Evolutionary conservation across 1,140 invertebrate genomes (phyloP), one percentile per base, ranked within the genome.

Genomic region (Anastrepha obliqua): DNA sequence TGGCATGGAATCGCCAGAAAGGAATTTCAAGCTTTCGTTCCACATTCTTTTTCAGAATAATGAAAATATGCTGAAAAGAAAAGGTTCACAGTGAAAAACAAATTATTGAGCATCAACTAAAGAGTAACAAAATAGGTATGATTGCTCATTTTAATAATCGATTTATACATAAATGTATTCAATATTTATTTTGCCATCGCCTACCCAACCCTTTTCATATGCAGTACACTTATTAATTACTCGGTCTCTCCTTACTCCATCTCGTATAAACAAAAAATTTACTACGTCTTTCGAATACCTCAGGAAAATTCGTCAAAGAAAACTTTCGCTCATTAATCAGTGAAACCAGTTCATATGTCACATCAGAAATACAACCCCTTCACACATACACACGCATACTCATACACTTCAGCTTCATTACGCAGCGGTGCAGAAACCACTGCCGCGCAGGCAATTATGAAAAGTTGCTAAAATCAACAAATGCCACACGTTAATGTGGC

Each of bases 401-500:
- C 11, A 67, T 29, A 67, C 65, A 67, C 5, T 39, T 39, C 64
- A 67, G 42, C 15, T 42, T 74, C 39, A 15, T 11, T n/a, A 74
- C 1, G 67, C 67, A 74, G 13, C 17, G 42, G 44, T 15, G 67
- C 67, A 42, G 39, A 74, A 74, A 15, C 15, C 39, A 17, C 17
- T 39, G 42, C 67, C 29, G 13, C 42, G 7, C n/a, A 81, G 47
- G 74, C 74, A 81, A 81, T 81, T 81, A 81, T 81, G 74, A 81
- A 55, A 55, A 81, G 47, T 81, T 81, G 44, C 74, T 81, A 11
- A 81, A 81, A 81, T 81, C 74, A 81, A 81, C 74, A 81, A 81
- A 81, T 81, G 74, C 74, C 74, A 55, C 74, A 81, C 74, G 74
- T 81, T 81, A 81, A 81, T 81, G 74, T 81, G 74, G 74, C 74